Conservation (phyloP, 2,888 invertebrate genomes). For the Melolontha melolontha region DNA sequence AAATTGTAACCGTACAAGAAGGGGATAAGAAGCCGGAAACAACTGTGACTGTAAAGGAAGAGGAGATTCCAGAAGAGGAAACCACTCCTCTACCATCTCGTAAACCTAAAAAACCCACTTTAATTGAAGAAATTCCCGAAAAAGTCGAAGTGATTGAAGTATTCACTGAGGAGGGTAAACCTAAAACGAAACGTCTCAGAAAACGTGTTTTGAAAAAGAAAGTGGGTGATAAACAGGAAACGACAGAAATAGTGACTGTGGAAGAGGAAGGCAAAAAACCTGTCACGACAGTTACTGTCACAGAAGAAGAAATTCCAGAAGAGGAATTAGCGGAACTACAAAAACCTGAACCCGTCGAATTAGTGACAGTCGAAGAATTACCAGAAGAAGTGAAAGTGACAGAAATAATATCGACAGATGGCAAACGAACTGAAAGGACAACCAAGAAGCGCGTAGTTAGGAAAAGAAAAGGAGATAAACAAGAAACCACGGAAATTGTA, state of each 20-base stretch:
- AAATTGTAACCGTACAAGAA: constrained; percentile 57
- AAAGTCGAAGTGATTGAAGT: constrained; percentile 52
- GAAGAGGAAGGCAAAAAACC: constrained; percentile 57
- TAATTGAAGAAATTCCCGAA: constrained; percentile 56
- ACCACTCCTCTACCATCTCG: constrained; percentile 33
- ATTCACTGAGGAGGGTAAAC: constrained; percentile 48
- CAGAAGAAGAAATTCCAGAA: background rate
- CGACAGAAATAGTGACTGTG: constrained; percentile 59
- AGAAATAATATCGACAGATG: too few relatives aligned
- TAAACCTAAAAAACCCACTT: constrained; percentile 43
- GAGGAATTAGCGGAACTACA: too few relatives aligned
- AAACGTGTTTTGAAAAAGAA: constrained; percentile 48
- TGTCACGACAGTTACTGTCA: constrained; percentile 58
- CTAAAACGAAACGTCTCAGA: constrained; percentile 53
- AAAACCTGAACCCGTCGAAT: too few relatives aligned
- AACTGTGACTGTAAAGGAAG: constrained; percentile 54
- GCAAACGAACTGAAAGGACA: too few relatives aligned
- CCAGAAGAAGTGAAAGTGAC: too few relatives aligned
- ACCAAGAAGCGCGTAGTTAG: constrained; percentile 53
- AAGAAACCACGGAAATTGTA: constrained; percentile 64
- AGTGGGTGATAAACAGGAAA: constrained; percentile 52
- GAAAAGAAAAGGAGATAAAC: constrained; percentile 57
- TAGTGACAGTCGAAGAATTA: too few relatives aligned
- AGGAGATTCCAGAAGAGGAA: constrained; percentile 54
- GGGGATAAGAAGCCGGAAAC: constrained; percentile 55